A percentile compares a stretch with the other conserved stretches of the same genome.
phyloP scores from a whole-genome alignment of 2,888 invertebrate genomes.

The Rhopalosiphum nymphaeae region DNA sequence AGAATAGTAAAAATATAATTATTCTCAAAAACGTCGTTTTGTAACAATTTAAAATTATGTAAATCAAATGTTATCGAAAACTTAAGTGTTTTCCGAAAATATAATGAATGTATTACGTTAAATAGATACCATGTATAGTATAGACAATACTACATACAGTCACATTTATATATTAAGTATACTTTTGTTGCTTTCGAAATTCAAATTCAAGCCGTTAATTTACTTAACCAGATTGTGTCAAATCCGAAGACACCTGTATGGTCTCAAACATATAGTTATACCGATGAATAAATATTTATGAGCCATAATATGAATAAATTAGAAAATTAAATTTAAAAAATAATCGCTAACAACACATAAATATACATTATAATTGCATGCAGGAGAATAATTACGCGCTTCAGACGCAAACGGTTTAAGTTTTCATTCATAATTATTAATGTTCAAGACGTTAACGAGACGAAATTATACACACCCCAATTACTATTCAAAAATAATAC shows the following conservation, averaged over 20 bases:
- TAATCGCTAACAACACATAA: not conserved
- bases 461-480: slow-evolving; percentile 34
- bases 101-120: no score
- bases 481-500: slow-evolving; percentile 30
- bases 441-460: slow-evolving; percentile 16
- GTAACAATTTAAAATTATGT: not conserved
- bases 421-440: slow-evolving; percentile 41
- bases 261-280: not conserved
- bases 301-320: not conserved
- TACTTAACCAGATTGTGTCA: not conserved
- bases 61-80: not conserved
- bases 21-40: not conserved
- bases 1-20: no score
- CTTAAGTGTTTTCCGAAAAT: not conserved
- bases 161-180: not conserved
- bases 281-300: not conserved
- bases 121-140: no score
- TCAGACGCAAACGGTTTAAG: not conserved
- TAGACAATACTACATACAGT: not conserved
- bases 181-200: not conserved
- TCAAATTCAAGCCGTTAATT: not conserved
- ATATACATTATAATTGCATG: not conserved
- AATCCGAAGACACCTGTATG: not conserved
- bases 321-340: not conserved
- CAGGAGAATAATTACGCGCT: not conserved